Percentiles rank a stretch among this genome's conserved stretches.
phyloP scores from a whole-genome alignment of 1,140 invertebrate species.

The Hyposmocoma kahamanoa region DNA sequence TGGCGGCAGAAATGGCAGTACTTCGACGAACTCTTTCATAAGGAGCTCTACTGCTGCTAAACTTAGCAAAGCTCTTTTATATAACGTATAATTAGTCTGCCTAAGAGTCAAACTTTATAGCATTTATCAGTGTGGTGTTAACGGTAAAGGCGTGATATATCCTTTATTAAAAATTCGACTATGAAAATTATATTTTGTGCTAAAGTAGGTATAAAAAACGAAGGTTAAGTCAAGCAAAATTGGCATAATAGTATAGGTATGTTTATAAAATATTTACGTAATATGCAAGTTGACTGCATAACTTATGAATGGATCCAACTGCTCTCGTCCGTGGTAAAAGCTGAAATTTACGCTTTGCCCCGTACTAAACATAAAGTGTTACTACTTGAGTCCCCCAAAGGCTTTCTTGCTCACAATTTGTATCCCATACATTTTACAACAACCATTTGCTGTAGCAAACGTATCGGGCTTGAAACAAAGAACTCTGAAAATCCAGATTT shows the following conservation, averaged over 20 bases:
- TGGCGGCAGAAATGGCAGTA: no score
- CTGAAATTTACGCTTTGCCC: constrained; percentile 12
- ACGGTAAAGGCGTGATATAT: no score
- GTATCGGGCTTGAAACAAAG: not conserved
- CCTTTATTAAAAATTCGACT: no score
- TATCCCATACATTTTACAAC: constrained; percentile 8
- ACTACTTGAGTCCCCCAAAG: constrained; percentile 3
- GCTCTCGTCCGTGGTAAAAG: not conserved
- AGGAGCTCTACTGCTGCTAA: no score
- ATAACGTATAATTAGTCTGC: no score
- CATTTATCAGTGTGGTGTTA: no score
- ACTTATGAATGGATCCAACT: constrained; percentile 1
- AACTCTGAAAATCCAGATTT: not conserved
- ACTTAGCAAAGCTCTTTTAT: no score
- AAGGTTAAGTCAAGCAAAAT: no score
- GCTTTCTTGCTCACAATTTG: constrained; percentile 4
- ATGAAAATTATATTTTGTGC: no score
- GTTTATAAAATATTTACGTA: constrained; percentile 9
- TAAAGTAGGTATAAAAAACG: no score
- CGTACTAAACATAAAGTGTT: constrained; percentile 3
- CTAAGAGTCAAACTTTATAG: no score
- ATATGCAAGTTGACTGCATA: constrained; percentile 7
- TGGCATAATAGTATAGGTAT: constrained; percentile 4
- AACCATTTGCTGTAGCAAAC: not conserved
- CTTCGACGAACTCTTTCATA: no score